These are phyloP conservation scores for Dendrocincla tyrannina DNA, from an alignment of 2,797 vertebrate species.

Conservation along the genomic window DNA sequence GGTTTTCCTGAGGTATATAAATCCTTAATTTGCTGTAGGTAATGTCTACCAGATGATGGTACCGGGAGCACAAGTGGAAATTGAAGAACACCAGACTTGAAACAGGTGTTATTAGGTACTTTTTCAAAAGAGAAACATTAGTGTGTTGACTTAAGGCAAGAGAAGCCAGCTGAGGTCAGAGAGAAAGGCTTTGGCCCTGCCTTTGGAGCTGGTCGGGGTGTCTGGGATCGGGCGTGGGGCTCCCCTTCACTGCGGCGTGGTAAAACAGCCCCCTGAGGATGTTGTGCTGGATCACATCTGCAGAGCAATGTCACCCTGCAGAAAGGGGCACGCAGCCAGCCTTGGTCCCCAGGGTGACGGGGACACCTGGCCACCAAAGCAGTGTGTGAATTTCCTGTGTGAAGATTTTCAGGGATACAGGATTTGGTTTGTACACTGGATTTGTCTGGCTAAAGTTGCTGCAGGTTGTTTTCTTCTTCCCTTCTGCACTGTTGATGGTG, in stretches of 20 bases:
- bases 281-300: background rate
- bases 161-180: background rate
- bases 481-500: background rate
- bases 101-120: constrained; percentile 15
- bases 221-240: background rate
- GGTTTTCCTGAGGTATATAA: constrained; percentile 53
- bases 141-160: constrained; percentile 3
- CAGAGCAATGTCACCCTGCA: fast-evolving
- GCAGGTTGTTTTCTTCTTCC: background rate
- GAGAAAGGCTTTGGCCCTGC: background rate
- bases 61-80: constrained; percentile 46
- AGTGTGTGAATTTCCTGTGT: background rate
- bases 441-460: background rate
- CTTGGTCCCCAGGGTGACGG: background rate
- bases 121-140: constrained; percentile 16
- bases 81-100: constrained; percentile 27
- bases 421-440: background rate
- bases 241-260: background rate
- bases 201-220: background rate
- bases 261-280: background rate
- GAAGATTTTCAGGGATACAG: background rate
- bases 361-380: background rate
- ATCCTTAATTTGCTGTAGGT: constrained; percentile 68
- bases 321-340: background rate
- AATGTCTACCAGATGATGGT: constrained; percentile 58